A percentile compares a stretch with the other conserved stretches of the same genome.
Conservation (phyloP, 2,797 vertebrate species). For the Rhabdophis nuchalis region DNA sequence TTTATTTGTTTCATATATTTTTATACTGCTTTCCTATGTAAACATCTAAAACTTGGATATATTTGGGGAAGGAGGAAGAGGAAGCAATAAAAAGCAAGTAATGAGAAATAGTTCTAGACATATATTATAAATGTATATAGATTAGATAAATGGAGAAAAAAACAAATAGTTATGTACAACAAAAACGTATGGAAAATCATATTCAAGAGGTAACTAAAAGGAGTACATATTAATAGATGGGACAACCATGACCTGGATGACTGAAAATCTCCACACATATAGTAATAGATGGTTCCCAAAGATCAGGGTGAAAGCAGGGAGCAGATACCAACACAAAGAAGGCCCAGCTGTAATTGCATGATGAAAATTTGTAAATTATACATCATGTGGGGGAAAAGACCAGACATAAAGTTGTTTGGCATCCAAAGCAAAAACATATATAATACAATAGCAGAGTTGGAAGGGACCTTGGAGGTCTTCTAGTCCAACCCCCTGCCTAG, state of each 20-base stretch:
- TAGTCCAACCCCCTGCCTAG: too few species aligned
- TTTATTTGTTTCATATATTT: not conserved
- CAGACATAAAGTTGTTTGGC: not conserved
- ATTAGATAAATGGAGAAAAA: not conserved
- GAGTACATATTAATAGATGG: not conserved
- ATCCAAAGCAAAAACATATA: not conserved
- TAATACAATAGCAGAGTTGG: too few species aligned
- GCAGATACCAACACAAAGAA: not conserved
- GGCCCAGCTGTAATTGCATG: not conserved
- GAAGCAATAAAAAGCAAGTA: not conserved
- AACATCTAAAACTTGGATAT: not conserved
- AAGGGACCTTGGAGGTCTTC: too few species aligned
- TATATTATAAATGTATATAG: not conserved
- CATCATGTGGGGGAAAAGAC: not conserved
- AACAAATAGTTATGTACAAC: not conserved
- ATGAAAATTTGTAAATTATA: not conserved
- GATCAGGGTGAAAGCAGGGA: not conserved
- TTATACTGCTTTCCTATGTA: not conserved
- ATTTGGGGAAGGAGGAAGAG: not conserved
- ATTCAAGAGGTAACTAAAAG: not conserved
- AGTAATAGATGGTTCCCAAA: not conserved
- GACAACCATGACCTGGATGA: too few species aligned
- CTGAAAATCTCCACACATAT: not conserved
- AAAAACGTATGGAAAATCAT: not conserved
- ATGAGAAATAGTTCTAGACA: not conserved